phyloP scores from a whole-genome alignment of 2,888 invertebrate species.

The Pycnomerus fuliginosus region DNA sequence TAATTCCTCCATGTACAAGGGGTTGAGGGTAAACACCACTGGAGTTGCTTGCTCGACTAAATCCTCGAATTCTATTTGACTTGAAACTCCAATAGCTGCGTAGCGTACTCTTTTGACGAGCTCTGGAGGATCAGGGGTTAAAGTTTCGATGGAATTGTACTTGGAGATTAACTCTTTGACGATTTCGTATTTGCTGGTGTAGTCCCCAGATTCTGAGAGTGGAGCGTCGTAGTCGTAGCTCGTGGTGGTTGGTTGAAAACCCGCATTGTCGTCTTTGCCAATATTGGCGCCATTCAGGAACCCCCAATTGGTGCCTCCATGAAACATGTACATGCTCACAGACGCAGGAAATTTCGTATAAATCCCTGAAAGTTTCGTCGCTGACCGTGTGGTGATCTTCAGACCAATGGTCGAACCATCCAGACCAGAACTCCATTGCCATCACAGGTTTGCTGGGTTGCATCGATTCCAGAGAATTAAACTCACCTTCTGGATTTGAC shows the following conservation, averaged over 20 bases:
- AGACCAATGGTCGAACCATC: slow-evolving; percentile 63
- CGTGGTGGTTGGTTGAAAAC: slow-evolving; percentile 47
- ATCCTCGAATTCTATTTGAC: slow-evolving; percentile 45
- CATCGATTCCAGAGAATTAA: slow-evolving; percentile 50
- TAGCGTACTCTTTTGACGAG: slow-evolving; percentile 56
- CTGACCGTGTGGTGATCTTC: slow-evolving; percentile 40
- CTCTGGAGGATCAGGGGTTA: slow-evolving; percentile 43
- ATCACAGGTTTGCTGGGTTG: slow-evolving; percentile 57
- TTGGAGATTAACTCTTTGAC: slow-evolving; percentile 61
- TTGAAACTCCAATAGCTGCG: slow-evolving; percentile 40
- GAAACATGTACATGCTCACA: slow-evolving; percentile 90
- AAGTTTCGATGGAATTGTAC: slow-evolving; percentile 44
- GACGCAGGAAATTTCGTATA: too few relatives aligned
- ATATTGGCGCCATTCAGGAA: slow-evolving; percentile 52
- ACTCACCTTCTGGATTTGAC: slow-evolving; percentile 44
- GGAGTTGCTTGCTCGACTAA: too few relatives aligned
- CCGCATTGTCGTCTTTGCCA: too few relatives aligned
- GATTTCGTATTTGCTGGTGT: slow-evolving; percentile 67
- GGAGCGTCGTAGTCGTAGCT: slow-evolving; percentile 77
- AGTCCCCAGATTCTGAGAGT: slow-evolving; percentile 84
- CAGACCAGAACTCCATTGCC: slow-evolving; percentile 63
- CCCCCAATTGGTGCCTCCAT: slow-evolving; percentile 84
- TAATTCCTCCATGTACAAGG: slow-evolving; percentile 44
- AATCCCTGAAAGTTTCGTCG: slow-evolving; percentile 31
- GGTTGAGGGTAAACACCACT: slow-evolving; percentile 20